Evolutionary conservation across 2,888 invertebrate genomes (phyloP).

Genomic region (Hirtodrosophila duncani): DNA sequence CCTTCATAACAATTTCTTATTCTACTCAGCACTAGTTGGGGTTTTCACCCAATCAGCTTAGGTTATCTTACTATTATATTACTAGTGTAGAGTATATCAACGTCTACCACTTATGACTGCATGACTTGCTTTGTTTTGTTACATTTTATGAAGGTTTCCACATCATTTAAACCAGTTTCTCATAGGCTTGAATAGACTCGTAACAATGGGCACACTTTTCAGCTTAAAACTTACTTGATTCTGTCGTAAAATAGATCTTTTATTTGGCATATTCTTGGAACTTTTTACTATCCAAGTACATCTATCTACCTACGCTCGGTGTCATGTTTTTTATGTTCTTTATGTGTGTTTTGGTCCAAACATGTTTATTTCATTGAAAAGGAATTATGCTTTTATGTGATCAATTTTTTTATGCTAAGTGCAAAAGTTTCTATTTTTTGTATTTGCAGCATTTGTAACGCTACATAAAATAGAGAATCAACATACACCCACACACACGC

Average conservation of each 20-base stretch:
- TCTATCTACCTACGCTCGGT: no score
- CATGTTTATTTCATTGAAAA: conserved; percentile 20
- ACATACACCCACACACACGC: not conserved
- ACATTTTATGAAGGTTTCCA: no score
- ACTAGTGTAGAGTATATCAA: no score
- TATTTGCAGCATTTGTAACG: conserved; percentile 35
- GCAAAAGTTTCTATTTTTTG: conserved; percentile 26
- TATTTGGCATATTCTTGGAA: conserved; percentile 16
- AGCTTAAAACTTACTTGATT: not conserved
- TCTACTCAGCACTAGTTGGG: no score
- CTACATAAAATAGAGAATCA: conserved; percentile 42
- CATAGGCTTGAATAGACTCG: no score
- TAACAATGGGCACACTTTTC: no score
- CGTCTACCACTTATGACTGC: no score
- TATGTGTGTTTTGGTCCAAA: conserved; percentile 2
- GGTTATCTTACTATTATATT: no score
- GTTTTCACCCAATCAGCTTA: no score
- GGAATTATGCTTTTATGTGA: conserved; percentile 31
- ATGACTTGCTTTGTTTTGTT: no score
- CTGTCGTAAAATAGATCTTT: conserved; percentile 13
- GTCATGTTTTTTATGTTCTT: not conserved
- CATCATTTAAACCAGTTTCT: no score
- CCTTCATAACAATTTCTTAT: no score
- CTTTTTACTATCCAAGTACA: not conserved
- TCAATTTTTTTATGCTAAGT: conserved; percentile 39